Evolutionary conservation across 2,888 invertebrate species (phyloP).

Genomic region (Harpagoxenus sublaevis): DNA sequence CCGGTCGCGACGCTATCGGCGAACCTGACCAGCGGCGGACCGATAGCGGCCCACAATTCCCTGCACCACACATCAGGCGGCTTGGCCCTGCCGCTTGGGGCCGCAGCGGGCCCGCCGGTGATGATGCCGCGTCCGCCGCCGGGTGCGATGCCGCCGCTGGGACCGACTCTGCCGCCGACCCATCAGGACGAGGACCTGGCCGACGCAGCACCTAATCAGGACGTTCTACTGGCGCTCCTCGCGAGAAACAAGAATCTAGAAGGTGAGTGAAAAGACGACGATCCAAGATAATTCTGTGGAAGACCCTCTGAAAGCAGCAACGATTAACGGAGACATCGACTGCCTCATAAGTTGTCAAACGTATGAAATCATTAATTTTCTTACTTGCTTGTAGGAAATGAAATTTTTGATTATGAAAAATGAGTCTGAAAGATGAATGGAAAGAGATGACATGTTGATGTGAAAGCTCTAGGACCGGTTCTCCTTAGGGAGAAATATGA

Average conservation of each 20-base stretch:
- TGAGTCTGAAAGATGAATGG: neutral
- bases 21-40: slow-evolving; percentile 73
- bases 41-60: slow-evolving; percentile 76
- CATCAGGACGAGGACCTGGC: slow-evolving; percentile 75
- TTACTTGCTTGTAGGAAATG: neutral
- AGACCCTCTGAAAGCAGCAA: neutral
- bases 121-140: slow-evolving; percentile 81
- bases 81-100: slow-evolving; percentile 72
- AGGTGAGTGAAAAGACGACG: slow-evolving; percentile 88
- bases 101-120: slow-evolving; percentile 72
- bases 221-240: slow-evolving; percentile 93
- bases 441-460: neutral
- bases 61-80: slow-evolving; percentile 73
- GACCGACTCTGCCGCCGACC: slow-evolving; percentile 83
- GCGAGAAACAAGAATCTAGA: slow-evolving; percentile 95
- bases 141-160: slow-evolving; percentile 81
- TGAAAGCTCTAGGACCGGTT: neutral
- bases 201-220: slow-evolving; percentile 91
- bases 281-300: neutral
- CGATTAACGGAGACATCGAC: too few species aligned
- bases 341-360: neutral
- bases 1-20: slow-evolving; percentile 75
- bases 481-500: neutral
- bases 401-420: neutral
- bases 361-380: neutral